Evolutionary conservation across 2,113 vertebrate genomes (phyloP).

Genomic region (Antidorcas marsupialis): DNA sequence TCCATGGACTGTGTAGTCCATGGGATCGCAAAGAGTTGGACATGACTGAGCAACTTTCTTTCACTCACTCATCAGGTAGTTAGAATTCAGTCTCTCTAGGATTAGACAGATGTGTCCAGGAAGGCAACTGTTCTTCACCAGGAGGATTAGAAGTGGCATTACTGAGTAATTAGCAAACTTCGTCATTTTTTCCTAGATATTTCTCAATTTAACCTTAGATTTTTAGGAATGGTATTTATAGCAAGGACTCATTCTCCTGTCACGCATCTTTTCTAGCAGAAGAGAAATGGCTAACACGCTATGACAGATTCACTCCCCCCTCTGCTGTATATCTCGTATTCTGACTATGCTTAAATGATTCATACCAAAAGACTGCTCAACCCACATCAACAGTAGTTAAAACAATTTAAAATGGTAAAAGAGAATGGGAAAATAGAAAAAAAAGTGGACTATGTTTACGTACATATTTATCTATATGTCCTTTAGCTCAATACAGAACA

Average conservation of each 20-base stretch:
- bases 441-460: not conserved
- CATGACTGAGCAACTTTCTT: not conserved
- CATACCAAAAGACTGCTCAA: conserved; percentile 36
- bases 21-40: not conserved
- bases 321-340: not conserved
- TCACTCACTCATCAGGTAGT: not conserved
- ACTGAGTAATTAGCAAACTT: not conserved
- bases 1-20: not conserved
- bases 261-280: not conserved
- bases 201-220: accelerated
- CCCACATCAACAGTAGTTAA: conserved; percentile 39
- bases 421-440: conserved; percentile 47
- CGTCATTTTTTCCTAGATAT: not conserved
- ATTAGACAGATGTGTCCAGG: not conserved
- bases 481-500: not conserved
- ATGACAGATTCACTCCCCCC: not conserved
- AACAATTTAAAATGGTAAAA: conserved; percentile 73
- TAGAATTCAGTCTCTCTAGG: not conserved
- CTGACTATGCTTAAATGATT: not conserved
- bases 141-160: not conserved
- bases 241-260: not conserved
- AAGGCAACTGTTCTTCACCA: not conserved
- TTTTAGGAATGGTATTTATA: not conserved
- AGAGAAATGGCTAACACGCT: conserved; percentile 4
- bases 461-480: not conserved